Evolutionary conservation across 2,113 vertebrate species (phyloP).

Genomic region (Lamprologus ornatipinnis): DNA sequence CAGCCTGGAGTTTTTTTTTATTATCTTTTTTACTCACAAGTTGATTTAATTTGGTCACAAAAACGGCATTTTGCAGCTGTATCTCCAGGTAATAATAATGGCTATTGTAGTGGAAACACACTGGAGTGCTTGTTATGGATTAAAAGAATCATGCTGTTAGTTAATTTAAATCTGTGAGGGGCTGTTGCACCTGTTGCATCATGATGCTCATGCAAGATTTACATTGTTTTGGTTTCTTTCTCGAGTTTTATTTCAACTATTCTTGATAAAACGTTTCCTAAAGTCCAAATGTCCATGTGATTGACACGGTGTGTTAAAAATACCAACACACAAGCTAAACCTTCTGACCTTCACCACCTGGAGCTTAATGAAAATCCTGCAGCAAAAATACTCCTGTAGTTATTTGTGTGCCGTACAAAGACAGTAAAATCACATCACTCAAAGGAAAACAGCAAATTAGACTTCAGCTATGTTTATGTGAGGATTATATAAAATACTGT

Average conservation of each 20-base stretch:
- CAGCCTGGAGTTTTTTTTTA: not conserved
- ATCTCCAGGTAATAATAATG: not conserved
- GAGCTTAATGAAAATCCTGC: not conserved
- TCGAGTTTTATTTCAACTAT: not conserved
- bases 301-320: not conserved
- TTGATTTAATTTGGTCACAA: not conserved
- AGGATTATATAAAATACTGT: not conserved
- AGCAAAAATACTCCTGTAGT: not conserved
- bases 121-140: not conserved
- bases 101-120: not conserved
- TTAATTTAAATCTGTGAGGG: not conserved
- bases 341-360: not conserved
- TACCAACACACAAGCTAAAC: not conserved
- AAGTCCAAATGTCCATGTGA: not conserved
- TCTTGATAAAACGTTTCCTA: not conserved
- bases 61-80: not conserved
- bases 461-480: not conserved
- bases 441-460: not conserved
- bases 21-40: fast-evolving
- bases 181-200: not conserved
- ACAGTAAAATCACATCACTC: not conserved
- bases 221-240: not conserved
- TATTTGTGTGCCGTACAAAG: too few species aligned
- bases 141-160: not conserved
- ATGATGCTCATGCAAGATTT: not conserved